Percentiles rank a stretch among this genome's conserved stretches.
Conservation (phyloP, 1,140 invertebrate species). For the Drosophila pectinifera region DNA sequence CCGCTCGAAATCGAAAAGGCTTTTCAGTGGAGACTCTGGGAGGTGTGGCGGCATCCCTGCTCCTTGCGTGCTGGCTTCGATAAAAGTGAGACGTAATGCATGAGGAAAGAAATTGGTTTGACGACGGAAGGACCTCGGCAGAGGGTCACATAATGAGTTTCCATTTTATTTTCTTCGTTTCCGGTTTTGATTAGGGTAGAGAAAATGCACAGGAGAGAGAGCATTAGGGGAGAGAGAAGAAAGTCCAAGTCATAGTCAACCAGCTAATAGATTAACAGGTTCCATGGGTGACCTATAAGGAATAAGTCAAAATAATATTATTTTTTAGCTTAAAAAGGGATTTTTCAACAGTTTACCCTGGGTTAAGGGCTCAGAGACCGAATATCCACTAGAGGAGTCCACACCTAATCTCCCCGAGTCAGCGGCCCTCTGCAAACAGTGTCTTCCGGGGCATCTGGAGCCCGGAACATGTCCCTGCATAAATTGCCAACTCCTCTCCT, state of each 20-base stretch:
- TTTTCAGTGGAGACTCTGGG: conserved; percentile 31
- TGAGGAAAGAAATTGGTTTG: conserved; percentile 39
- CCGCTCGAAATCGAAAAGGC: conserved; percentile 61
- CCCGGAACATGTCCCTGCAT: conserved; percentile 61
- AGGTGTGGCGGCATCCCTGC: conserved; percentile 22
- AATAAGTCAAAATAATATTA: no score
- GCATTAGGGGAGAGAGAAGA: conserved; percentile 5
- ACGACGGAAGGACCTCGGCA: conserved; percentile 18
- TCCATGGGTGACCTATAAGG: conserved; percentile 2
- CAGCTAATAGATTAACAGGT: conserved; percentile 42
- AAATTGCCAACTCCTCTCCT: conserved; percentile 52
- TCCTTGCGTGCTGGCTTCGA: conserved; percentile 69
- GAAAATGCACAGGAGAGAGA: conserved; percentile 3
- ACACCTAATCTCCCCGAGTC: conserved; percentile 21
- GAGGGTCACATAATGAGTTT: conserved; percentile 72
- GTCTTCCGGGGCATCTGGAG: conserved; percentile 4
- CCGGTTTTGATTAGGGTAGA: conserved; percentile 43
- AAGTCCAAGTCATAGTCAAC: conserved; percentile 41
- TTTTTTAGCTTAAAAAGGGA: neutral
- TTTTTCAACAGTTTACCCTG: neutral
- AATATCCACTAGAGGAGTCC: neutral
- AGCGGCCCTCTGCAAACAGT: conserved; percentile 22
- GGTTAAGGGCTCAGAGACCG: neutral
- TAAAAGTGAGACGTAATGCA: conserved; percentile 78
- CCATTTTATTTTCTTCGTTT: conserved; percentile 48